Evolutionary conservation across 2,797 vertebrate genomes (phyloP).

Genomic region (Crypturellus tataupa): DNA sequence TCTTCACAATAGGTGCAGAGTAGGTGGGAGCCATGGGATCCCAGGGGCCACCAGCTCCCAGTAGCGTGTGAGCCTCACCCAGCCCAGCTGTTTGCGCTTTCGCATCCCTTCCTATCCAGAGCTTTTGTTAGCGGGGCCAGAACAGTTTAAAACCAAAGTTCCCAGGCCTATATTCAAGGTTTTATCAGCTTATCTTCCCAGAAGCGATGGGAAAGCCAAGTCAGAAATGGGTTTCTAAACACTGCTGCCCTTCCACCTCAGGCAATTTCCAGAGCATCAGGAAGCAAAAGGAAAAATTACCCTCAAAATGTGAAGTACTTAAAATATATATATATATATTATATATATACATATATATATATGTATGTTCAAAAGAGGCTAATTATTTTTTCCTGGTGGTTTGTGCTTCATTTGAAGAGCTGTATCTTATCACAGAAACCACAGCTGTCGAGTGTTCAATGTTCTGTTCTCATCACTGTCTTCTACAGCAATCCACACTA

Average conservation of each 20-base stretch:
- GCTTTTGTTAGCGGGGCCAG: background rate
- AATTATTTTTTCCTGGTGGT: background rate
- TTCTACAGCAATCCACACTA: slow-evolving; percentile 9
- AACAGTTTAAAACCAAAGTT: background rate
- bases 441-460: slow-evolving; percentile 15
- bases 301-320: background rate
- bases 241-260: background rate
- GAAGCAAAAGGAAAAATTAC: background rate
- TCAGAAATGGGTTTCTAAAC: background rate
- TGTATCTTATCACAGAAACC: slow-evolving; percentile 24
- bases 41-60: too few species aligned
- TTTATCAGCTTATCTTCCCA: background rate
- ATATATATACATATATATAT: background rate
- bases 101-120: fast-evolving
- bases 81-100: too few species aligned
- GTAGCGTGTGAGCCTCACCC: too few species aligned
- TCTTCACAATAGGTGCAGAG: background rate
- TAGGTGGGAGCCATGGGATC: too few species aligned
- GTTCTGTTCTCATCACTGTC: background rate
- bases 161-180: background rate
- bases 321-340: background rate
- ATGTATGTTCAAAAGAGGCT: slow-evolving; percentile 6
- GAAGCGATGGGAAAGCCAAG: background rate
- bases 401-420: background rate
- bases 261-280: background rate